Conservation (phyloP, 2,888 invertebrate genomes). For the Rhopalosiphum nymphaeae region DNA sequence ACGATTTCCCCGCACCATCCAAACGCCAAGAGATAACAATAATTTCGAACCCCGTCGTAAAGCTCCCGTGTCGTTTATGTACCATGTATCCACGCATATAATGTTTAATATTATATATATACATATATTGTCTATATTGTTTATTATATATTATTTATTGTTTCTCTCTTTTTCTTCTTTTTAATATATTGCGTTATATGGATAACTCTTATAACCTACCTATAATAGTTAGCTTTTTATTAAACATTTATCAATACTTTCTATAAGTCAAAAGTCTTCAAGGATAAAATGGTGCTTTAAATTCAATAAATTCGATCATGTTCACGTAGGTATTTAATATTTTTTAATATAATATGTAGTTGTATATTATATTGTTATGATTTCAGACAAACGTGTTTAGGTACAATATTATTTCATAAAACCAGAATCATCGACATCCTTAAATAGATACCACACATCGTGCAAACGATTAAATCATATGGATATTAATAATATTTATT, state of each 20-base stretch:
- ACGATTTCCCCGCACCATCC: not conserved
- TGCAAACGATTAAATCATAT: not conserved
- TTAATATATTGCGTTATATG: not conserved
- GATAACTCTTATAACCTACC: not conserved
- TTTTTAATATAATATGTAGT: not conserved
- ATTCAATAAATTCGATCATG: not conserved
- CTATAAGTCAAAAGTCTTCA: not conserved
- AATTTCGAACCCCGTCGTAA: conserved; percentile 22
- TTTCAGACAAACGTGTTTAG: not conserved
- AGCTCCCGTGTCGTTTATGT: conserved; percentile 17
- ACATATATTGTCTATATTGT: not conserved
- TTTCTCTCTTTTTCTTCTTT: not conserved
- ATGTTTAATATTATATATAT: not conserved
- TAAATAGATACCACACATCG: not conserved
- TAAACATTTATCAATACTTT: not conserved
- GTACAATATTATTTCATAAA: not conserved
- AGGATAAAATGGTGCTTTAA: not conserved
- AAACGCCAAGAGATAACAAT: conserved; percentile 11
- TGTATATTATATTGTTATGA: not conserved
- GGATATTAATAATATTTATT: not conserved
- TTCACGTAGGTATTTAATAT: not conserved
- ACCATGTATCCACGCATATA: not conserved
- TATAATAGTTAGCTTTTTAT: not conserved
- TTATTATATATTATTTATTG: not conserved
- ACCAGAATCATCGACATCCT: not conserved